Percentiles rank a stretch among this genome's conserved stretches.
Evolutionary conservation across 2,888 invertebrate genomes (phyloP).

Genomic region (Nemotelus pantherinus): DNA sequence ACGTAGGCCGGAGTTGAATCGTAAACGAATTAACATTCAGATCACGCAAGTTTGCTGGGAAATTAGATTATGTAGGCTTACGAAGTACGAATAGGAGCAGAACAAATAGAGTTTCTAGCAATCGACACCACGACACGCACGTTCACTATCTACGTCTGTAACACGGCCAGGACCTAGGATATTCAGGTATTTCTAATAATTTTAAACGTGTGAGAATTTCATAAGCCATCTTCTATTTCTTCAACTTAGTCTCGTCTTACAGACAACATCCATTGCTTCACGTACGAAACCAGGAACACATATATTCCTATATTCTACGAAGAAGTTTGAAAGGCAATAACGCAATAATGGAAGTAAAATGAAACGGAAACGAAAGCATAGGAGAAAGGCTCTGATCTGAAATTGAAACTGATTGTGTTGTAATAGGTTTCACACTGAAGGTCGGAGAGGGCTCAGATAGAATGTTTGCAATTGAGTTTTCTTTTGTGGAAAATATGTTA

Average conservation of each 20-base stretch:
- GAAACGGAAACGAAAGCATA: conserved; percentile 15
- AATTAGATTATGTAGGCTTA: conserved; percentile 42
- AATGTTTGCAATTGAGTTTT: no score
- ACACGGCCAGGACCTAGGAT: not conserved
- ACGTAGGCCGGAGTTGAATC: conserved; percentile 6
- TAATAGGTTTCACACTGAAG: not conserved
- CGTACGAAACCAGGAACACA: not conserved
- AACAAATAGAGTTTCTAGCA: not conserved
- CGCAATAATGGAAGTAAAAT: conserved; percentile 32
- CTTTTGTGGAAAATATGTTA: no score
- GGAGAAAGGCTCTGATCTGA: conserved; percentile 1
- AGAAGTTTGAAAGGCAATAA: conserved; percentile 15
- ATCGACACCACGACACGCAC: not conserved
- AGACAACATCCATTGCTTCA: not conserved
- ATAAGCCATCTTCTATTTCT: not conserved
- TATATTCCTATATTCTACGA: not conserved
- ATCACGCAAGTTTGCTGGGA: conserved; percentile 42
- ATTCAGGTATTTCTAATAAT: conserved; percentile 36
- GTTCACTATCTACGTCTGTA: not conserved
- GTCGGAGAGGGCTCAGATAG: no score
- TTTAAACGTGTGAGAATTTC: conserved; percentile 37
- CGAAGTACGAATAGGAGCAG: not conserved
- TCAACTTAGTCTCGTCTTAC: conserved; percentile 9
- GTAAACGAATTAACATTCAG: conserved; percentile 39
- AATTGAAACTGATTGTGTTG: conserved; percentile 25